A percentile compares a stretch with the other conserved stretches of the same genome.
These are phyloP conservation scores for Melanotaenia parkinsoni DNA, from an alignment of 2,797 vertebrate species.

Conservation along the genomic window DNA sequence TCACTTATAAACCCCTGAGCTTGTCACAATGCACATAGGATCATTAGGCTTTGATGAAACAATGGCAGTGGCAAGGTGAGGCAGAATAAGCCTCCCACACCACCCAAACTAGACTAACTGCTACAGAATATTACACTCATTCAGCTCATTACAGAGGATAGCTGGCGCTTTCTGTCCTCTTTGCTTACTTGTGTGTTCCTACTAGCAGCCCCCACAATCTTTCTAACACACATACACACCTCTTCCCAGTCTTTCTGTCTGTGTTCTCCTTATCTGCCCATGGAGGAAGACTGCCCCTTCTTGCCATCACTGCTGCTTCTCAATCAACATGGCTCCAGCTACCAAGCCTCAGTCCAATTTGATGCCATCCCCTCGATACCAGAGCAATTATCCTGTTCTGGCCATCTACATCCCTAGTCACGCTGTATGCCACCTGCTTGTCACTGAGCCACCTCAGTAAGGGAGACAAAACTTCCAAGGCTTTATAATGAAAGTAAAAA, in stretches of 20 bases:
- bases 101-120: conserved; percentile 48
- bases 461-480: conserved; percentile 35
- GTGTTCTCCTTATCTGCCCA: conserved; percentile 69
- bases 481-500: conserved; percentile 41
- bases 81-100: conserved; percentile 59
- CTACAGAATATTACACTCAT: conserved; percentile 59
- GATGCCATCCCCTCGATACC: conserved; percentile 65
- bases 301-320: conserved; percentile 58
- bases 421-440: conserved; percentile 43
- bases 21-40: conserved; percentile 49
- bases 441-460: conserved; percentile 51
- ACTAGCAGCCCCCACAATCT: conserved; percentile 39
- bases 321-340: conserved; percentile 70
- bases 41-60: conserved; percentile 74
- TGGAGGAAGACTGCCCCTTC: conserved; percentile 59
- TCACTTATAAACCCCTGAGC: conserved; percentile 57
- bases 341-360: conserved; percentile 78
- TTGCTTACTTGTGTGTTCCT: conserved; percentile 45
- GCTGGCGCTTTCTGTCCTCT: conserved; percentile 38
- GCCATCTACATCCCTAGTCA: conserved; percentile 68
- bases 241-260: conserved; percentile 59
- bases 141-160: conserved; percentile 70
- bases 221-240: background rate
- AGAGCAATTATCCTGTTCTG: conserved; percentile 77
- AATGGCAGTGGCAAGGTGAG: conserved; percentile 63